Percentiles rank a stretch among this genome's conserved stretches.
phyloP scores from a whole-genome alignment of 2,797 vertebrate genomes.

The Lacerta viridis region DNA sequence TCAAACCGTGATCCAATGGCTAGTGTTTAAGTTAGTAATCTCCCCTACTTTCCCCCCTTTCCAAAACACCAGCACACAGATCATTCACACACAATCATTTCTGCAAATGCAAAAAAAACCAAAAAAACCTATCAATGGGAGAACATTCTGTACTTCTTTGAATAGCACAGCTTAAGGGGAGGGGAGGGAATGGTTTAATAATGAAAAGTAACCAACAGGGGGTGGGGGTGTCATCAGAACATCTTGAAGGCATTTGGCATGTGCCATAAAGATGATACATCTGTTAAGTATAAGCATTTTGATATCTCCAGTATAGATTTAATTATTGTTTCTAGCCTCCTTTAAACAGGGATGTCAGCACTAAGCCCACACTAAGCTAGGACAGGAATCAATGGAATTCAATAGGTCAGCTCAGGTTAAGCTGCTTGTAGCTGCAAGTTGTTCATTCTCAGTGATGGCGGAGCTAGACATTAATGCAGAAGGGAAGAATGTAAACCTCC shows the following conservation, averaged over 20 bases:
- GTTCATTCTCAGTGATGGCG: slow-evolving; percentile 30
- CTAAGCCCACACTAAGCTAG: not conserved
- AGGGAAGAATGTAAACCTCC: not conserved
- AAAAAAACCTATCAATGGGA: slow-evolving; percentile 6
- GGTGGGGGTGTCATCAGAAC: not conserved
- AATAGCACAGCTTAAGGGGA: not conserved
- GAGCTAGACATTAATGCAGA: not conserved
- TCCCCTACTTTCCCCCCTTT: not conserved
- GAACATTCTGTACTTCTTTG: not conserved
- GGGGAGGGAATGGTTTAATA: not conserved
- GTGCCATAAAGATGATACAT: not conserved
- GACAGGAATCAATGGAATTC: slow-evolving; percentile 11
- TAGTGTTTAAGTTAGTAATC: slow-evolving; percentile 25
- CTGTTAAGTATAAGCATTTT: not conserved
- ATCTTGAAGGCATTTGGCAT: not conserved
- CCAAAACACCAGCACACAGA: not conserved
- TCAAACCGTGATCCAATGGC: slow-evolving; percentile 41
- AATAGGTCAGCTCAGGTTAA: not conserved
- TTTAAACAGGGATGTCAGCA: not conserved
- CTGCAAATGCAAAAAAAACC: not conserved
- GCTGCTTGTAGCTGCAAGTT: slow-evolving; percentile 2
- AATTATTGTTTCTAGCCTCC: not conserved
- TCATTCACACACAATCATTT: slow-evolving; percentile 23
- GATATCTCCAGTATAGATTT: not conserved
- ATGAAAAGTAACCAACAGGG: not conserved